Evolutionary conservation across 1,140 invertebrate species (phyloP).

Genomic region (Ips nitidus): DNA sequence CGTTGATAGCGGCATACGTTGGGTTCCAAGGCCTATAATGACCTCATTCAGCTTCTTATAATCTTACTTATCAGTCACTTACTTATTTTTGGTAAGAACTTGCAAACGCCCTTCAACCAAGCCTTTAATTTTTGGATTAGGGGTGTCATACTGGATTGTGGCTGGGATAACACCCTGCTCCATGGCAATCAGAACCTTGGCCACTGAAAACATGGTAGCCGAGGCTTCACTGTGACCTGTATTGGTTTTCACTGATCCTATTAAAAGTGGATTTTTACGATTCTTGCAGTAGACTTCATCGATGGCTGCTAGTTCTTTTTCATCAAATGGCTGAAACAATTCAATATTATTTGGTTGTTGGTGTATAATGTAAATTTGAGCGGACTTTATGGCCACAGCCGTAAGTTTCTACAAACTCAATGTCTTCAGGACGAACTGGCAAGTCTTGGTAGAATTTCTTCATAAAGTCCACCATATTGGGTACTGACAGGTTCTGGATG

Average conservation of each 20-base stretch:
- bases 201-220: constrained; percentile 57
- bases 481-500: constrained; percentile 59
- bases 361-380: background rate
- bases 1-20: constrained; percentile 60
- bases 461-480: constrained; percentile 55
- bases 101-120: constrained; percentile 63
- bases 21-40: constrained; percentile 58
- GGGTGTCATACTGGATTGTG: constrained; percentile 70
- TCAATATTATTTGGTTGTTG: background rate
- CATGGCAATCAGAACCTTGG: constrained; percentile 66
- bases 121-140: constrained; percentile 68
- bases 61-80: background rate
- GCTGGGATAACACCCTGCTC: constrained; percentile 68
- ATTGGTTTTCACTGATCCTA: constrained; percentile 78
- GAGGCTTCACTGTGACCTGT: constrained; percentile 75
- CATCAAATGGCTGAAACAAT: constrained; percentile 41
- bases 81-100: constrained; percentile 64
- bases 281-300: constrained; percentile 58
- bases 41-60: background rate
- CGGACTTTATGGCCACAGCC: constrained; percentile 57
- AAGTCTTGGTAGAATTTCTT: constrained; percentile 64
- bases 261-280: constrained; percentile 60
- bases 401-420: constrained; percentile 75
- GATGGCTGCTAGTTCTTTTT: constrained; percentile 55
- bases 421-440: constrained; percentile 61